phyloP scores from a whole-genome alignment of 2,888 invertebrate genomes.

The Carpatolechia fugitivella region DNA sequence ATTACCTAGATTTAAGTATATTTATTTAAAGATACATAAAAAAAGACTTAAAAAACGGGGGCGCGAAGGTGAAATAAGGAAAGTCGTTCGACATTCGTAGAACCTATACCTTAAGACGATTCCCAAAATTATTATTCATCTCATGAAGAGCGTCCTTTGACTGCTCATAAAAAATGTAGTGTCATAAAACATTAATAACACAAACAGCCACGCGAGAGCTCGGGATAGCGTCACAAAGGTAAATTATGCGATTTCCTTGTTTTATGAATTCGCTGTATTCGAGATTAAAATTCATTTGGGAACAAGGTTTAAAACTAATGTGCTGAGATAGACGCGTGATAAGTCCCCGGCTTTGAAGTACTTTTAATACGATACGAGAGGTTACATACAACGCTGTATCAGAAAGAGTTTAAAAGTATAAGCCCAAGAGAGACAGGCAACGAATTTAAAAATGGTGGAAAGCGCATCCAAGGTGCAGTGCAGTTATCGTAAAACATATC shows the following conservation, averaged over 20 bases:
- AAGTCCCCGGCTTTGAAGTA: constrained; percentile 26
- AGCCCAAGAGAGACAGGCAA: neutral
- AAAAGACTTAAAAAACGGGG: too few relatives aligned
- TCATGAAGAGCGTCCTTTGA: constrained; percentile 32
- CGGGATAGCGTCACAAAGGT: constrained; percentile 37
- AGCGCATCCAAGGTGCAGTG: constrained; percentile 10
- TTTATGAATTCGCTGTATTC: constrained; percentile 47
- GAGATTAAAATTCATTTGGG: constrained; percentile 54
- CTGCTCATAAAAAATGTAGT: constrained; percentile 33
- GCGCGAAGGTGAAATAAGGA: too few relatives aligned
- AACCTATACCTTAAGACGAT: constrained; percentile 35
- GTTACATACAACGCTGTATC: neutral
- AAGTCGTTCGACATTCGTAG: too few relatives aligned
- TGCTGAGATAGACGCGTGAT: constrained; percentile 47
- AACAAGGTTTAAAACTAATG: constrained; percentile 47
- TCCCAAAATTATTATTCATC: constrained; percentile 50
- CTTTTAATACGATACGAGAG: neutral
- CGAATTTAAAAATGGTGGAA: neutral
- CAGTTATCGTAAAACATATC: neutral
- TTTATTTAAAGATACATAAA: too few relatives aligned
- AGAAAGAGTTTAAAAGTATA: neutral
- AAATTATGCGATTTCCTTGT: constrained; percentile 40
- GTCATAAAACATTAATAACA: constrained; percentile 43
- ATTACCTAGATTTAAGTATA: too few relatives aligned
- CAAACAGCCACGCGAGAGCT: constrained; percentile 44